Evolutionary conservation across 1,140 invertebrate species (phyloP).

Genomic region (Drosophila kikkawai): DNA sequence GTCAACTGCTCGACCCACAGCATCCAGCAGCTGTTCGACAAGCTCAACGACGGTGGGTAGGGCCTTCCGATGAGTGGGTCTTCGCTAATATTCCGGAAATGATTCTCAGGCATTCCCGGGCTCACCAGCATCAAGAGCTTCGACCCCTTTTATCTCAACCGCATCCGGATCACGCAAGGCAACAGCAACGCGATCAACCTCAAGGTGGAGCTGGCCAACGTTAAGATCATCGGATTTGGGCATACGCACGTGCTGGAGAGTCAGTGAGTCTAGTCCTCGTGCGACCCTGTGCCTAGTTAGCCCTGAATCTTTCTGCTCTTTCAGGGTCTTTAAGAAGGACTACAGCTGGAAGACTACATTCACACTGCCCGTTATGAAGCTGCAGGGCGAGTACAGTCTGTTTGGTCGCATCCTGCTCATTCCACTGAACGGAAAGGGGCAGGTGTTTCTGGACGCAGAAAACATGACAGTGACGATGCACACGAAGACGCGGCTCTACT

Average conservation of each 20-base stretch:
- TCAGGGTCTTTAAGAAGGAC: slow-evolving; percentile 87
- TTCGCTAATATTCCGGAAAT: background rate
- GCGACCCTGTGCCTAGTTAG: too few species aligned
- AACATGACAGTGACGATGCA: slow-evolving; percentile 87
- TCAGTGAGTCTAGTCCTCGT: slow-evolving; percentile 84
- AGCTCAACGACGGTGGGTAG: slow-evolving; percentile 85
- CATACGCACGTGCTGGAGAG: slow-evolving; percentile 88
- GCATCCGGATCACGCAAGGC: slow-evolving; percentile 88
- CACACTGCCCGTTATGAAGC: slow-evolving; percentile 87
- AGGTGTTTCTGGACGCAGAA: slow-evolving; percentile 88
- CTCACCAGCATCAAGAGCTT: slow-evolving; percentile 86
- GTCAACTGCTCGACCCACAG: slow-evolving; percentile 88
- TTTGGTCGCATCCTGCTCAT: slow-evolving; percentile 90
- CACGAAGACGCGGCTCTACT: slow-evolving; percentile 87
- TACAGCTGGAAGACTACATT: slow-evolving; percentile 89
- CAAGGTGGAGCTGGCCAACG: slow-evolving; percentile 88
- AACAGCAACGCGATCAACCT: slow-evolving; percentile 88
- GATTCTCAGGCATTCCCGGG: slow-evolving; percentile 77
- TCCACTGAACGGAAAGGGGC: slow-evolving; percentile 88
- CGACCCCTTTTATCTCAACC: slow-evolving; percentile 88
- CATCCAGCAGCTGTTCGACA: slow-evolving; percentile 88
- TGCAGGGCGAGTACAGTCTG: slow-evolving; percentile 89
- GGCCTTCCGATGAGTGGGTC: background rate
- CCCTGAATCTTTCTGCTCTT: background rate
- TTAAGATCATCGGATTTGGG: slow-evolving; percentile 88